Evolutionary conservation across 23 tunicate species (phyloP).

Genomic region (Trididemnum nubilum): DNA sequence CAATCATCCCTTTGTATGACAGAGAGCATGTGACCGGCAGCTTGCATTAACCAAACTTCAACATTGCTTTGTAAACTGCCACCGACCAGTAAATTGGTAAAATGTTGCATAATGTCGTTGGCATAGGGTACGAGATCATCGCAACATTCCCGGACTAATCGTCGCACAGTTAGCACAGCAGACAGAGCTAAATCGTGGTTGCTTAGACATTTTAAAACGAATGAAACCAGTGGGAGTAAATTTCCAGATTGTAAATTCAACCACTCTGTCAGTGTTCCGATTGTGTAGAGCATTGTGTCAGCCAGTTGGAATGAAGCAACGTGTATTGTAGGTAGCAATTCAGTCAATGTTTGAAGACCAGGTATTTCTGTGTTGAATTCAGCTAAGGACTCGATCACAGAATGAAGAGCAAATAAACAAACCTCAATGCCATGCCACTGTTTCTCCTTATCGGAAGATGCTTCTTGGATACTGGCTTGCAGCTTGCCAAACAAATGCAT

Average conservation of each 20-base stretch:
- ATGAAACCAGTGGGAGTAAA: conserved; percentile 45
- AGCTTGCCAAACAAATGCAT: conserved; percentile 54
- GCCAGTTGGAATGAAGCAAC: conserved; percentile 65
- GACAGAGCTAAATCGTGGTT: conserved; percentile 70
- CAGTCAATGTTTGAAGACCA: conserved; percentile 40
- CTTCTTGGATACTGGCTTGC: conserved; percentile 18
- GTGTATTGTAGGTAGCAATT: conserved; percentile 54
- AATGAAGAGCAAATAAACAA: conserved; percentile 82
- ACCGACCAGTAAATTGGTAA: conserved; percentile 33
- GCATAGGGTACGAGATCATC: conserved; percentile 61
- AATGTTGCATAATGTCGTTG: conserved; percentile 46
- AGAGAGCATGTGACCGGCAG: conserved; percentile 84
- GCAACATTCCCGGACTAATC: conserved; percentile 86
- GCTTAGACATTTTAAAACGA: conserved; percentile 76
- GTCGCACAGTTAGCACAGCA: conserved; percentile 81
- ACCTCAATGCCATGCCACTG: conserved; percentile 85
- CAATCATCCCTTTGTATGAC: conserved; percentile 61
- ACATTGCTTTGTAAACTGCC: conserved; percentile 58
- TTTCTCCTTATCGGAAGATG: conserved; percentile 12
- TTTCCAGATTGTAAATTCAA: conserved; percentile 53
- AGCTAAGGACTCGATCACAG: conserved; percentile 60
- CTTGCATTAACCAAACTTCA: conserved; percentile 89
- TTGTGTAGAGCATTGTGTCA: conserved; percentile 80
- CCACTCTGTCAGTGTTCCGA: conserved; percentile 95
- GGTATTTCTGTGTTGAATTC: conserved; percentile 61